These are phyloP conservation scores for Caenorhabditis imperialis DNA, from an alignment of 2,888 invertebrate genomes.

Conservation along the genomic window DNA sequence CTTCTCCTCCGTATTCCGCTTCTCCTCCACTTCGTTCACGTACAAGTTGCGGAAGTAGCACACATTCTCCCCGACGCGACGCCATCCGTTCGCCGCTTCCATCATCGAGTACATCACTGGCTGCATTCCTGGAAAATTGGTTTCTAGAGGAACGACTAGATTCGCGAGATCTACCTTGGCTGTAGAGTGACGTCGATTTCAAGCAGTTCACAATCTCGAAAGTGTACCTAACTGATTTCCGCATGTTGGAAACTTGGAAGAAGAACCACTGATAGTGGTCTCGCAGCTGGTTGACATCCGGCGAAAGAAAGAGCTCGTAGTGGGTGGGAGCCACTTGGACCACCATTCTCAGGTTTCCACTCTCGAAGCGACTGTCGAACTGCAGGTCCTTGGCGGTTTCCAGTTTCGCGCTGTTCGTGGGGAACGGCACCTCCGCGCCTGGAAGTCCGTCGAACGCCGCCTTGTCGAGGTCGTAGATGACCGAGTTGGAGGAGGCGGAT, in stretches of 20 bases:
- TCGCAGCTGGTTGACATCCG: slow-evolving; percentile 86
- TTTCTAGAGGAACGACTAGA: too few species aligned
- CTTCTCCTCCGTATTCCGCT: slow-evolving; percentile 54
- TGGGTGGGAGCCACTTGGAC: slow-evolving; percentile 83
- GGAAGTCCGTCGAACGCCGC: slow-evolving; percentile 37
- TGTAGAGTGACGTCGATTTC: slow-evolving; percentile 89
- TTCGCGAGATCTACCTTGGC: slow-evolving; percentile 82
- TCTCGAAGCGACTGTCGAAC: slow-evolving; percentile 90
- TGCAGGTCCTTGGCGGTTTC: slow-evolving; percentile 80
- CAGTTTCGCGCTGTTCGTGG: slow-evolving; percentile 43
- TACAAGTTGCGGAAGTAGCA: slow-evolving; percentile 86
- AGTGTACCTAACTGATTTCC: slow-evolving; percentile 84
- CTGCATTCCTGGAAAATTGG: slow-evolving; percentile 85
- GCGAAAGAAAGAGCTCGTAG: slow-evolving; percentile 88
- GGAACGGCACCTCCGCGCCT: slow-evolving; percentile 22
- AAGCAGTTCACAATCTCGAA: slow-evolving; percentile 92
- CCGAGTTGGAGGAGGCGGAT: slow-evolving; percentile 82
- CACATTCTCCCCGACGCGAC: slow-evolving; percentile 85
- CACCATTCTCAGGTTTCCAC: slow-evolving; percentile 86
- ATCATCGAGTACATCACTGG: slow-evolving; percentile 89
- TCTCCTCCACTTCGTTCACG: slow-evolving; percentile 64
- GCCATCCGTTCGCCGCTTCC: slow-evolving; percentile 84
- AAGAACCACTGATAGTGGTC: slow-evolving; percentile 92
- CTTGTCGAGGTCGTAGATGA: slow-evolving; percentile 85
- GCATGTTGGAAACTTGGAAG: slow-evolving; percentile 86